Evolutionary conservation across 2,797 vertebrate species (phyloP).

Genomic region (Bucorvus abyssinicus): DNA sequence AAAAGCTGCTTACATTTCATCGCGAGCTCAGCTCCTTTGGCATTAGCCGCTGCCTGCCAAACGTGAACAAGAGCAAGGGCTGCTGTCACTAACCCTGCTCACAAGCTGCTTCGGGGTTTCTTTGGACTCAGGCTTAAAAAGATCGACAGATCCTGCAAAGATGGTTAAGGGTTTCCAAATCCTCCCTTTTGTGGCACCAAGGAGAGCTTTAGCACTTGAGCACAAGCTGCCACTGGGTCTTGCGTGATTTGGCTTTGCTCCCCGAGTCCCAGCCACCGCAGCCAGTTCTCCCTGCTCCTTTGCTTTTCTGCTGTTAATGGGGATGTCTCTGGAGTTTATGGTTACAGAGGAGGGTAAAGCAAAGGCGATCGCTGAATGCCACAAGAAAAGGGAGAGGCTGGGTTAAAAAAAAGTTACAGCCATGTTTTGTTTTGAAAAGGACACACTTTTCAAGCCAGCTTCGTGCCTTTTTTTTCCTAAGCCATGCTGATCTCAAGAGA

Average conservation of each 20-base stretch:
- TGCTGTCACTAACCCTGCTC: neutral
- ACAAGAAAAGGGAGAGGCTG: neutral
- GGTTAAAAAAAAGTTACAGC: neutral
- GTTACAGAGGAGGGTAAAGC: neutral
- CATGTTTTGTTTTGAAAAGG: neutral
- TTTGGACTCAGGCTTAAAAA: neutral
- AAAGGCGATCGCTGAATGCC: neutral
- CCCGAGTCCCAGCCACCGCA: neutral
- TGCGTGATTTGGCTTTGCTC: neutral
- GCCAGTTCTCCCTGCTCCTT: neutral
- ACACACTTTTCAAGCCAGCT: neutral
- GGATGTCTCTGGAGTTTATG: neutral
- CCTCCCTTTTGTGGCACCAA: neutral
- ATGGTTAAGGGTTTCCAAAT: neutral
- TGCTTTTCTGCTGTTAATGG: neutral
- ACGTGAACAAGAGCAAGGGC: slow-evolving; percentile 12
- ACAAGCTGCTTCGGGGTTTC: neutral
- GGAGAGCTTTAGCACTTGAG: neutral
- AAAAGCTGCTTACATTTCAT: slow-evolving; percentile 28
- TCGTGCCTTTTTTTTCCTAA: neutral
- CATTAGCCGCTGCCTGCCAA: neutral
- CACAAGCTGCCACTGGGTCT: neutral
- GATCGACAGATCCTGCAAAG: neutral
- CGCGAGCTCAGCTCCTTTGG: neutral
- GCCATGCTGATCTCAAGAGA: fast-evolving